Evolutionary conservation across 2,113 vertebrate species (phyloP).

Genomic region (Planiliza haematocheilus): DNA sequence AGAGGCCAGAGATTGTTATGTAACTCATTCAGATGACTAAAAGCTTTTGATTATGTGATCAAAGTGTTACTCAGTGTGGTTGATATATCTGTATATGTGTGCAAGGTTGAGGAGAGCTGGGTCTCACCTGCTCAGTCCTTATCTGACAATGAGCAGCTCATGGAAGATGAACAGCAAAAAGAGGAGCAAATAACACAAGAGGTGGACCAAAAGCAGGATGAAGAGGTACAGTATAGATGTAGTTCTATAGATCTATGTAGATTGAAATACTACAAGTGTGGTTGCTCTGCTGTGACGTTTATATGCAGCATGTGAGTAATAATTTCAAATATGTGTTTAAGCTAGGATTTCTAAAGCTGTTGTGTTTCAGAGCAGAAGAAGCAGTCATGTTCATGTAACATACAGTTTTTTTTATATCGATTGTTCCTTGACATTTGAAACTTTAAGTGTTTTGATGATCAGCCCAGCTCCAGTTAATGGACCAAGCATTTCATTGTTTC

Average conservation of each 20-base stretch:
- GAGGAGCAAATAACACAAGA: conserved; percentile 70
- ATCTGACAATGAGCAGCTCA: conserved; percentile 54
- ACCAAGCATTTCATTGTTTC: not conserved
- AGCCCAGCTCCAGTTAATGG: conserved; percentile 24
- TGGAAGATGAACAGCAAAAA: conserved; percentile 55
- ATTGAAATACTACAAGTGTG: not conserved
- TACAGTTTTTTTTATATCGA: conserved; percentile 14
- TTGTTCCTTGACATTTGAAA: conserved; percentile 30
- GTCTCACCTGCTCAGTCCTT: conserved; percentile 46
- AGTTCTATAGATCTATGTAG: not conserved
- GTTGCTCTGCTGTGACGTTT: not conserved
- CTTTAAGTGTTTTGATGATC: conserved; percentile 23
- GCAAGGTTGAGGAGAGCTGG: conserved; percentile 80
- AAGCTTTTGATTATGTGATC: no score
- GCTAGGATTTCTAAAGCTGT: not conserved
- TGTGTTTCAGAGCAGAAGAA: not conserved
- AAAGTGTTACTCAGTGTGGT: not conserved
- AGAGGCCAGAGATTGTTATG: no score
- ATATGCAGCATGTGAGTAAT: not conserved
- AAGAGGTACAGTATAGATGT: conserved; percentile 45
- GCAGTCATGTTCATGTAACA: not conserved
- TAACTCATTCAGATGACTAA: no score
- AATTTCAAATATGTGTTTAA: conserved; percentile 6
- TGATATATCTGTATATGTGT: not conserved
- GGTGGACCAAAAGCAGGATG: conserved; percentile 58